Base-by-base conservation (phyloP, 2,888 invertebrate species). In the Quadriops clusia region DNA sequence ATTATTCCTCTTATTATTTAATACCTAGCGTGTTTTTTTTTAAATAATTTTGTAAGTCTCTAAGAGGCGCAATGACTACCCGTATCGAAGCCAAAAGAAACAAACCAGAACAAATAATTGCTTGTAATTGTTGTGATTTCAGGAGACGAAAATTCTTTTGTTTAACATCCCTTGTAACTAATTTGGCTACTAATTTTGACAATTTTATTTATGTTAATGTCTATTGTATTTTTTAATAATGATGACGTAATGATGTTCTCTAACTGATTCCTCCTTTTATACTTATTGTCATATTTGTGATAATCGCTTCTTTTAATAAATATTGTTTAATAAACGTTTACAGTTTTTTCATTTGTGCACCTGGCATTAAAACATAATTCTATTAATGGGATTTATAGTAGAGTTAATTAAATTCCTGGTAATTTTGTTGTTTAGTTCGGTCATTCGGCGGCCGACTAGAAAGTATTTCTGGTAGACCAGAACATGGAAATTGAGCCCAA, bases 281-380 rank as follows among this genome's bases (percentile, higher is more conserved):
- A 40, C 40, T 46, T 56, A 58, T 58, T 60, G 61, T 60, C 60
- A 60, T 56, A 51, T 56, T 58, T 62, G 62, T 62, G 62, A 62
- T 62, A 62, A 61, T 60, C 57, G 60, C 60, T 62, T 61, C 58
- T 56, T n/a, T 57, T 55, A 59, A 60, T 60, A 60, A 61, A 59
- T 47, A 53, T 57, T 58, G 54, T 59, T 61, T 58, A 56, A 56
- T 59, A n/a, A n/a, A n/a, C n/a, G n/a, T n/a, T n/a, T n/a, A n/a
- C n/a, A n/a, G n/a, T n/a, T n/a, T n/a, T n/a, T n/a, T n/a, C n/a
- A n/a, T n/a, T n/a, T n/a, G n/a, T n/a, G n/a, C n/a, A n/a, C n/a
- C n/a, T n/a, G n/a, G n/a, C n/a, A n/a, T n/a, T n/a, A n/a, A n/a
- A n/a, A n/a, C n/a, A n/a, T n/a, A n/a, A n/a, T n/a, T n/a, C n/a